Percentiles rank a stretch among this genome's conserved stretches.
These are phyloP conservation scores for Ylistrum balloti DNA, from an alignment of 1,140 invertebrate genomes.

Conservation along the genomic window DNA sequence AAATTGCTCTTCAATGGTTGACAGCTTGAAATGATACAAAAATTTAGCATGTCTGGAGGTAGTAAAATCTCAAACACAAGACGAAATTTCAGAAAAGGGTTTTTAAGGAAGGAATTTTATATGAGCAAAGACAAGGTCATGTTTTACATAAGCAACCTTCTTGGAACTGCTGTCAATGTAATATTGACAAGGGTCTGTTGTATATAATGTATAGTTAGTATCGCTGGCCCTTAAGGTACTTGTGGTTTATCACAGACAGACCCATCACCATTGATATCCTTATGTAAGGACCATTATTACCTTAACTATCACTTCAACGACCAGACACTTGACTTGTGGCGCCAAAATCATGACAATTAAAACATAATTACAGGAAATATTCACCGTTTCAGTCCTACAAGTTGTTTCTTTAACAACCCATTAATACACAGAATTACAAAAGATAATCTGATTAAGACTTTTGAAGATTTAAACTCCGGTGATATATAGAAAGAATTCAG, in stretches of 20 bases:
- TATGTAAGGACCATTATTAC: not conserved
- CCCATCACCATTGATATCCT: not conserved
- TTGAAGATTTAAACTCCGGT: not conserved
- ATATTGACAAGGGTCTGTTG: not conserved
- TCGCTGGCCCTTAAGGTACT: too few species aligned
- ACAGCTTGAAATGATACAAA: too few species aligned
- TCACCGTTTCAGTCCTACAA: not conserved
- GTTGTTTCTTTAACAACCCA: not conserved
- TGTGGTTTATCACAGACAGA: too few species aligned
- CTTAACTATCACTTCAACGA: not conserved
- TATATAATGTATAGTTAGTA: not conserved
- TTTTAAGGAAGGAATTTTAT: too few species aligned
- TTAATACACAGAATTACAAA: not conserved
- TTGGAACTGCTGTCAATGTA: too few species aligned
- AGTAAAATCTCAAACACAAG: too few species aligned
- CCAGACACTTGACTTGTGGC: not conserved
- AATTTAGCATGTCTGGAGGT: too few species aligned
- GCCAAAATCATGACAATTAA: not conserved
- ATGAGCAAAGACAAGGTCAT: too few species aligned
- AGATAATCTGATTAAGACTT: not conserved
- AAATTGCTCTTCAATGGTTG: not conserved
- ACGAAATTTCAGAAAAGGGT: too few species aligned
- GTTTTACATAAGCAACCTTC: too few species aligned
- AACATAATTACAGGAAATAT: slow-evolving; percentile 21
- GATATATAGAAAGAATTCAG: not conserved